These are phyloP conservation scores for Drosophila murphyi DNA, from an alignment of 1,140 invertebrate genomes.

Conservation along the genomic window DNA sequence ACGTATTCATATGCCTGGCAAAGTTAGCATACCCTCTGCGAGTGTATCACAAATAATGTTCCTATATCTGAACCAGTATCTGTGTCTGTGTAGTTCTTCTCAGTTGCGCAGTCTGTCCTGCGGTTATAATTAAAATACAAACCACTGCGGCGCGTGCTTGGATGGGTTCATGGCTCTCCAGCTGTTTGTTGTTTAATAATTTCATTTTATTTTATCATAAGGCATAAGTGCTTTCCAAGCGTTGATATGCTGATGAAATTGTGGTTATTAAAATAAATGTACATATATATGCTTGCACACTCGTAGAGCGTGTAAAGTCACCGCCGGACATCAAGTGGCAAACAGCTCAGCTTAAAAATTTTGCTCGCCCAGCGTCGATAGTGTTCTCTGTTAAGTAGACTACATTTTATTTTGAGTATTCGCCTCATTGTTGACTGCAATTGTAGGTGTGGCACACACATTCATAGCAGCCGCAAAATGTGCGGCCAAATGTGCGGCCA, in stretches of 20 bases:
- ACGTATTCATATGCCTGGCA: neutral
- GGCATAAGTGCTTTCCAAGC: neutral
- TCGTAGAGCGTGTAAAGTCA: neutral
- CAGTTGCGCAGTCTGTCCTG: constrained; percentile 39
- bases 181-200: constrained; percentile 43
- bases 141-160: constrained; percentile 16
- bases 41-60: constrained; percentile 2
- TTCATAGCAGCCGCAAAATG: neutral
- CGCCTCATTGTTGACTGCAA: constrained; percentile 2
- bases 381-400: neutral
- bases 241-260: constrained; percentile 49
- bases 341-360: neutral
- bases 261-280: constrained; percentile 53
- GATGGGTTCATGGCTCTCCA: constrained; percentile 2
- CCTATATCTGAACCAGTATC: neutral
- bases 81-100: neutral
- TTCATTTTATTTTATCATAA: constrained; percentile 22
- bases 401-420: neutral
- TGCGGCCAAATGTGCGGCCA: constrained; percentile 1
- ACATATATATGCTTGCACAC: neutral
- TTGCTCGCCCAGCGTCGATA: neutral
- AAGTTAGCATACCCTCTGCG: neutral
- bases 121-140: constrained; percentile 71
- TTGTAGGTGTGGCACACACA: neutral
- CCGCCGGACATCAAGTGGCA: neutral